phyloP scores from a whole-genome alignment of 2,888 invertebrate species.

The Scelioninae gen. 2 region DNA sequence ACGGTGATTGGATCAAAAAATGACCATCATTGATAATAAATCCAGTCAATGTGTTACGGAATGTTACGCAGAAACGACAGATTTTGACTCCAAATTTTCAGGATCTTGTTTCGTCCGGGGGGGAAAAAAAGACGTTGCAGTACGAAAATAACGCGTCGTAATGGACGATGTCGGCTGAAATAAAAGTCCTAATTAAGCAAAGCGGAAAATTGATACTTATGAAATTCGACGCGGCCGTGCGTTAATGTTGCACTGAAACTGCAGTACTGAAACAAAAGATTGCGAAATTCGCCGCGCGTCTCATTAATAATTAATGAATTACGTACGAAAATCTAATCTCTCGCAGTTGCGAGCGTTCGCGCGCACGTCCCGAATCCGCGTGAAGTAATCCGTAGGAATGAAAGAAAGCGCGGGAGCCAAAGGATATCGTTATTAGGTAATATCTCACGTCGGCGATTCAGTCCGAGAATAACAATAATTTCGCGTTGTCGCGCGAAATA shows the following conservation, averaged over 20 bases:
- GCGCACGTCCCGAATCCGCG: neutral
- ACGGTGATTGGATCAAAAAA: no score
- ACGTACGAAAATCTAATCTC: slow-evolving; percentile 22
- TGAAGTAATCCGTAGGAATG: slow-evolving; percentile 6
- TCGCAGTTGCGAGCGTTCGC: neutral
- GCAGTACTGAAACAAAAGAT: no score
- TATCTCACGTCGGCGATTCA: slow-evolving; percentile 34
- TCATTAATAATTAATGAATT: slow-evolving; percentile 43
- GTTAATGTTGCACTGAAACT: slow-evolving; percentile 32
- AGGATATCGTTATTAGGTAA: slow-evolving; percentile 39
- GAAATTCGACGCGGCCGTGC: slow-evolving; percentile 22
- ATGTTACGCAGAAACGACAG: no score
- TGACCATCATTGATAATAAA: no score
- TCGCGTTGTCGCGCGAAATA: slow-evolving; percentile 38
- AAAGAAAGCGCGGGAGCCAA: slow-evolving; percentile 21
- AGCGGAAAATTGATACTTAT: no score
- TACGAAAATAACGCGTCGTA: no score
- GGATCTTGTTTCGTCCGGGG: no score
- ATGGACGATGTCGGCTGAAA: no score
- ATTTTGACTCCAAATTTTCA: no score
- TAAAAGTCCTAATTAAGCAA: no score
- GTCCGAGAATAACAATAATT: slow-evolving; percentile 41
- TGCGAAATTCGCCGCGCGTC: slow-evolving; percentile 25
- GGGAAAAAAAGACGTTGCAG: no score
- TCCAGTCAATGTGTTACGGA: no score